phyloP scores from a whole-genome alignment of 2,888 invertebrate species.

The Acanthosepion pharaonis region DNA sequence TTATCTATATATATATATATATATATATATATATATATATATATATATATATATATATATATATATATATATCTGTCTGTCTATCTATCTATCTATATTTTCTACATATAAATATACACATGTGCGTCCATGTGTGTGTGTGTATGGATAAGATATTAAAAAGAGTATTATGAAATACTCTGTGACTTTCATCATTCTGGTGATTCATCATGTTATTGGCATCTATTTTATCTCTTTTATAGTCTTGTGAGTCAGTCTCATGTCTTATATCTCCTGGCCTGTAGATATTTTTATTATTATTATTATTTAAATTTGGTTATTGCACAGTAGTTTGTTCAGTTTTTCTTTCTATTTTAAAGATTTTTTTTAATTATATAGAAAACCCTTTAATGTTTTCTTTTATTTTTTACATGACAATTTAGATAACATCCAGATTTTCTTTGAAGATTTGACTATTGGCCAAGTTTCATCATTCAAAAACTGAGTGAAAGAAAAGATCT shows the following conservation, averaged over 20 bases:
- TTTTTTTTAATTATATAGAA: background rate
- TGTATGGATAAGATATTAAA: background rate
- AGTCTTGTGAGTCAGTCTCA: conserved; percentile 33
- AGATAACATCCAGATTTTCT: background rate
- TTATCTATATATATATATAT: background rate
- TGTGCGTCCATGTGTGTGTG: background rate
- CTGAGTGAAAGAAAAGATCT: background rate
- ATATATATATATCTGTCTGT: background rate
- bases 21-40: background rate
- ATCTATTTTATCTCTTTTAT: background rate
- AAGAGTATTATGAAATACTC: background rate
- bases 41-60: background rate
- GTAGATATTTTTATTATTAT: background rate
- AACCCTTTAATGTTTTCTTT: background rate
- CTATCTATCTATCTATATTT: conserved; percentile 33
- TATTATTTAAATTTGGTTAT: background rate
- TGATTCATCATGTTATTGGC: background rate
- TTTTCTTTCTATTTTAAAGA: background rate
- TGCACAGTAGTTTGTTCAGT: conserved; percentile 16
- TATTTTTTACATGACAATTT: background rate
- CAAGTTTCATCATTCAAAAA: background rate
- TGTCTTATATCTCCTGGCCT: background rate
- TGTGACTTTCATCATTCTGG: background rate
- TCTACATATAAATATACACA: background rate
- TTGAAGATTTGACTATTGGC: background rate